Percentiles rank a stretch among this genome's conserved stretches.
phyloP scores from a whole-genome alignment of 53 echinoderm and acorn worm genomes.

The Actinopyga echinites region DNA sequence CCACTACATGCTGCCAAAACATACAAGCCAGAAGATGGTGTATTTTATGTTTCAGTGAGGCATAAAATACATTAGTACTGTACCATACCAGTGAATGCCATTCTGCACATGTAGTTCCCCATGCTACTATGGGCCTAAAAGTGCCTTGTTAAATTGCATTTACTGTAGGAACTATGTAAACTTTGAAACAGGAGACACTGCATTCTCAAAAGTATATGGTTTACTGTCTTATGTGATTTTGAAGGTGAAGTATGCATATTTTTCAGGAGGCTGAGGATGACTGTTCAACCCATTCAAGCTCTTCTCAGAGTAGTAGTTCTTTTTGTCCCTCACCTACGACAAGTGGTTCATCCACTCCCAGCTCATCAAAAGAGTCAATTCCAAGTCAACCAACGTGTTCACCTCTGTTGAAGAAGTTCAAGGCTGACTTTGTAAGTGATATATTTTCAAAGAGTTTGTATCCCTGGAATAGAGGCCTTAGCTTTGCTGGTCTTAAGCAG shows the following conservation, averaged over 20 bases:
- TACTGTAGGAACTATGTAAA: no score
- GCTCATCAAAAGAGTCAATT: not conserved
- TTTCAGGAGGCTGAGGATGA: no score
- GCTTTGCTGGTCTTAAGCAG: no score
- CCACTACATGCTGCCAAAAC: conserved; percentile 58
- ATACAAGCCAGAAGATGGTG: not conserved
- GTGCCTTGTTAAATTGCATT: not conserved
- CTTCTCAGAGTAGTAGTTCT: not conserved
- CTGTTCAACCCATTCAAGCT: no score
- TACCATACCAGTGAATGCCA: not conserved
- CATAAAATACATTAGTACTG: not conserved
- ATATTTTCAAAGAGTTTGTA: no score
- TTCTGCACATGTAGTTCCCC: not conserved
- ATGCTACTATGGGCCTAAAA: not conserved
- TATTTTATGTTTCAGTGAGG: not conserved
- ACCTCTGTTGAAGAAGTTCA: not conserved
- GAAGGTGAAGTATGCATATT: no score
- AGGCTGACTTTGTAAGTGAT: conserved; percentile 14
- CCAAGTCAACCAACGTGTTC: not conserved
- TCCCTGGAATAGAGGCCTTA: no score
- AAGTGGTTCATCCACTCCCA: not conserved
- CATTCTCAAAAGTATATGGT: no score
- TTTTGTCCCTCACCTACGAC: not conserved
- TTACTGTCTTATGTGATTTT: no score
- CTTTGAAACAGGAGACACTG: no score